phyloP scores from a whole-genome alignment of 2,113 vertebrate genomes.

The Albula glossodonta region DNA sequence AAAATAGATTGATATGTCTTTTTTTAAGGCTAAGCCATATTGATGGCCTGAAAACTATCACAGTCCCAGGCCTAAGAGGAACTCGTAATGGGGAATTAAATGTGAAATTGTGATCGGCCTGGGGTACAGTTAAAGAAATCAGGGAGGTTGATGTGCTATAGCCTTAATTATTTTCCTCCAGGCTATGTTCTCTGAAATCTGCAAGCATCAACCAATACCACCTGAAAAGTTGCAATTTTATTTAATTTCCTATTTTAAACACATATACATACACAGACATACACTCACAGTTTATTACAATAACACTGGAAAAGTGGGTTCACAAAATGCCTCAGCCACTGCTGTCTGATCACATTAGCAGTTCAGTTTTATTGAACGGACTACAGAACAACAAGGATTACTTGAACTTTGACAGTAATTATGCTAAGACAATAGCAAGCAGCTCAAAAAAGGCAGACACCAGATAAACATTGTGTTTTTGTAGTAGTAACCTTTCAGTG shows the following conservation, averaged over 20 bases:
- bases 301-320: neutral
- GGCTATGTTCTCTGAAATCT: neutral
- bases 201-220: neutral
- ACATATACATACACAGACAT: neutral
- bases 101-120: neutral
- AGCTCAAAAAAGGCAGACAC: neutral
- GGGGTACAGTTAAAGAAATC: neutral
- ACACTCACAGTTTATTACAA: neutral
- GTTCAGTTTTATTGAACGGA: neutral
- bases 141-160: neutral
- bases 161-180: slow-evolving; percentile 5
- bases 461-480: slow-evolving; percentile 3
- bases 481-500: neutral
- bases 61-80: neutral
- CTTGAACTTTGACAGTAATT: slow-evolving; percentile 14
- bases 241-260: neutral
- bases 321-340: neutral
- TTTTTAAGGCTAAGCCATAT: neutral
- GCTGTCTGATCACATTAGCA: neutral
- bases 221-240: neutral
- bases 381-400: neutral
- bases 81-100: neutral
- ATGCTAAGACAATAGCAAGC: neutral
- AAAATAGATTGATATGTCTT: neutral
- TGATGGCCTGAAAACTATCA: neutral